A percentile compares a stretch with the other conserved stretches of the same genome.
Conservation (phyloP, 2,113 vertebrate genomes). For the Polypterus bichir region DNA sequence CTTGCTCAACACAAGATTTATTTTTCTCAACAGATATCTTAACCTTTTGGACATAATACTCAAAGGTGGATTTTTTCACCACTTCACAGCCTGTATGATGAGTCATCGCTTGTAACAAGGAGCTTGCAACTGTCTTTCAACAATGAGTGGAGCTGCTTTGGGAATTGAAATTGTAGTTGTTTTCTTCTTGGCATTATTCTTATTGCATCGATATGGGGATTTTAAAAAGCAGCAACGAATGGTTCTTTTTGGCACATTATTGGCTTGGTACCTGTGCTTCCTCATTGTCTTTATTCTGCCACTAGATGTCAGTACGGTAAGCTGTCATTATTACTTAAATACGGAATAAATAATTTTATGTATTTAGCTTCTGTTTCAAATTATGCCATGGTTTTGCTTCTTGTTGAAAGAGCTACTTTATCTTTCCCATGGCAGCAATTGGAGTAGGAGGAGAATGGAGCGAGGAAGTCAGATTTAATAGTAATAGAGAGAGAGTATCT, state of each 20-base stretch:
- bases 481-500: no score
- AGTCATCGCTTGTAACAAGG: constrained; percentile 16
- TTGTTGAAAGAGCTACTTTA: background rate
- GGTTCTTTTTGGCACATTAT: constrained; percentile 75
- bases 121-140: constrained; percentile 24
- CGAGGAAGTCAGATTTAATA: no score
- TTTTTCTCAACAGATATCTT: no score
- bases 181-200: constrained; percentile 77
- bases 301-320: constrained; percentile 87
- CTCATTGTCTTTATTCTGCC: constrained; percentile 87
- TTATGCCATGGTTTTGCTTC: constrained; percentile 2
- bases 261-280: constrained; percentile 93
- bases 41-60: no score
- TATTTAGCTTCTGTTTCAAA: background rate
- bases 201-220: constrained; percentile 83
- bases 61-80: no score
- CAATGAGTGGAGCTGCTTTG: constrained; percentile 71
- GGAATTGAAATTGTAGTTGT: constrained; percentile 74
- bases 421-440: no score
- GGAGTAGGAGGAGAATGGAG: no score
- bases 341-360: no score
- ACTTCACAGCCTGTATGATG: constrained; percentile 13
- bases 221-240: constrained; percentile 76
- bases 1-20: no score
- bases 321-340: constrained; percentile 7